Conservation (phyloP, 1,140 invertebrate genomes). For the Drosophila bocqueti region DNA sequence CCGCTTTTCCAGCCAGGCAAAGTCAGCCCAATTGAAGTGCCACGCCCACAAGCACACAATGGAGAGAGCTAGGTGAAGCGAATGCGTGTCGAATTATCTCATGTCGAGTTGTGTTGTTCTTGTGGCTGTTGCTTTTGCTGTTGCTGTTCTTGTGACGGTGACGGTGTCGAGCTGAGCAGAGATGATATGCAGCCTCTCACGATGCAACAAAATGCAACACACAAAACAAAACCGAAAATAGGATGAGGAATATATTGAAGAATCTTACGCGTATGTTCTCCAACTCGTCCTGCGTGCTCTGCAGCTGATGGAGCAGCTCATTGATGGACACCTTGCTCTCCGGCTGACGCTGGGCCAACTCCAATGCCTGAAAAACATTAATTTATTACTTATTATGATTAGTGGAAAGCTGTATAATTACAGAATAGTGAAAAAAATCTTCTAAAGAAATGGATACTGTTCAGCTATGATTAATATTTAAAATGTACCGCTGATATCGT, state of each 20-base stretch:
- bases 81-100: constrained; percentile 47
- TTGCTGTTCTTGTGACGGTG: constrained; percentile 19
- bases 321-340: constrained; percentile 89
- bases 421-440: not conserved
- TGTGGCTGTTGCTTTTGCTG: constrained; percentile 25
- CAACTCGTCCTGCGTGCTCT: constrained; percentile 92
- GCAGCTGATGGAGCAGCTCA: constrained; percentile 91
- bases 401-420: not conserved
- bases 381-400: not conserved
- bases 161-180: constrained; percentile 15
- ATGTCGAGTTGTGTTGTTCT: constrained; percentile 28
- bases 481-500: not conserved
- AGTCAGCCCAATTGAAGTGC: constrained; percentile 71
- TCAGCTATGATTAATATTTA: not conserved
- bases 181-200: constrained; percentile 53
- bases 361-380: constrained; percentile 86
- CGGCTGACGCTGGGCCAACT: constrained; percentile 87
- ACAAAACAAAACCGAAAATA: constrained; percentile 84
- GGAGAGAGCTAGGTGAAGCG: constrained; percentile 38
- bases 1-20: constrained; percentile 72
- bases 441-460: not conserved
- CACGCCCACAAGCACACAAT: constrained; percentile 42
- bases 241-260: constrained; percentile 84
- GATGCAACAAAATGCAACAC: constrained; percentile 85
- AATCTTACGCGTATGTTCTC: constrained; percentile 92